Evolutionary conservation across 2,113 vertebrate species (phyloP).

Genomic region (Tupaia tana): DNA sequence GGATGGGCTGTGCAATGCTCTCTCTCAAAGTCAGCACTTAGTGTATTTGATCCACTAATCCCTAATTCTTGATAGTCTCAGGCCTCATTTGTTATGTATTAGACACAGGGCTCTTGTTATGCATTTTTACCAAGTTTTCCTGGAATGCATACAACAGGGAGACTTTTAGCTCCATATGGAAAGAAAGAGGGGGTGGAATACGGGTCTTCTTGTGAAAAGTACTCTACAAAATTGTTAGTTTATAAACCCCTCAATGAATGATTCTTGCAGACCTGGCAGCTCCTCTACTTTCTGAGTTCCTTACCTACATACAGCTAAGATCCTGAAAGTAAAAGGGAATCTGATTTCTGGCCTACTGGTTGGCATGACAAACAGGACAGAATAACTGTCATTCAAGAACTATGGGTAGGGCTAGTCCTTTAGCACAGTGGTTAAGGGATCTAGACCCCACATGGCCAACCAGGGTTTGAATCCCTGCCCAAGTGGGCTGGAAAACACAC

Average conservation of each 20-base stretch:
- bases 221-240: neutral
- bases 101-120: neutral
- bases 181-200: neutral
- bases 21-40: constrained; percentile 5
- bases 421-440: too few relatives aligned
- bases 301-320: neutral
- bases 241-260: neutral
- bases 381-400: constrained; percentile 31
- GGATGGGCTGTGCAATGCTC: too few relatives aligned
- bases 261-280: neutral
- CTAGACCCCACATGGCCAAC: too few relatives aligned
- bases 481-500: too few relatives aligned
- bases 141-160: neutral
- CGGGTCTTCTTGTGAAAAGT: neutral
- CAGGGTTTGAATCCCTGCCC: too few relatives aligned
- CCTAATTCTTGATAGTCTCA: neutral
- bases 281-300: neutral
- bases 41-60: neutral
- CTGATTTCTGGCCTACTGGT: neutral
- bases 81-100: constrained; percentile 1
- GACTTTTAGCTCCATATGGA: neutral
- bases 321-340: neutral
- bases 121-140: constrained; percentile 1
- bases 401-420: neutral
- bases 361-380: neutral